Evolutionary conservation across 1,140 invertebrate genomes (phyloP).

Genomic region (Drosophila ironensis): DNA sequence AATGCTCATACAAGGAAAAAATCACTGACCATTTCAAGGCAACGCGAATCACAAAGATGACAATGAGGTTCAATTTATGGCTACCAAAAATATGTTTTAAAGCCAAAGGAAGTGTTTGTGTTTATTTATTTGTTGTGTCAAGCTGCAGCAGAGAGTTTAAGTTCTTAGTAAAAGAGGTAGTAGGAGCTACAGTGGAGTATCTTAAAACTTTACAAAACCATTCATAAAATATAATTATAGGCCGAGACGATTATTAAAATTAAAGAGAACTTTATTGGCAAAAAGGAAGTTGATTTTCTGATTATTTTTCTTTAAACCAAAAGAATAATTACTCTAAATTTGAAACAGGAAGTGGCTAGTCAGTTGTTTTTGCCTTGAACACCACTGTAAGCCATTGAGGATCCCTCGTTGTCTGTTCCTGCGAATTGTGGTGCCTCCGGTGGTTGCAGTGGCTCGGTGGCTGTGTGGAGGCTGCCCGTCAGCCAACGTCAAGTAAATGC

Average conservation of each 20-base stretch:
- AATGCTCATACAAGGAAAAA: not conserved
- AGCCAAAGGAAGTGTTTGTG: constrained; percentile 32
- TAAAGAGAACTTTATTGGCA: not conserved
- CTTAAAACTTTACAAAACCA: too few relatives aligned
- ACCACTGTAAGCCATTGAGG: constrained; percentile 25
- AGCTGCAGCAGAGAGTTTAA: constrained; percentile 1
- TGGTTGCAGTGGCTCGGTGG: constrained; percentile 33
- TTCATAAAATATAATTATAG: too few relatives aligned
- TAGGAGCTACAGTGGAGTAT: constrained; percentile 10
- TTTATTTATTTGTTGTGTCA: not conserved
- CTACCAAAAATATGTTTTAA: constrained; percentile 54
- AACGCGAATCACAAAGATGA: constrained; percentile 22
- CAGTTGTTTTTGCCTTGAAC: not conserved
- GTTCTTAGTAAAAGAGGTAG: constrained; percentile 29
- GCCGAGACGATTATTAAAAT: too few relatives aligned
- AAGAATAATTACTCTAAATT: not conserved
- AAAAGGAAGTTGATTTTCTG: too few relatives aligned
- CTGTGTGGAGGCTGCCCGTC: constrained; percentile 59
- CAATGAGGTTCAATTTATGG: constrained; percentile 39
- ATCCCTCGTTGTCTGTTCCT: constrained; percentile 48
- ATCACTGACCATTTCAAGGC: constrained; percentile 24
- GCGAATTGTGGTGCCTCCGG: constrained; percentile 38
- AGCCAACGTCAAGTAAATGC: constrained; percentile 56
- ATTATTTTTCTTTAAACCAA: not conserved
- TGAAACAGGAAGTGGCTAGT: not conserved